These are phyloP conservation scores for Trichogramma dendrolimi DNA, from an alignment of 2,888 invertebrate genomes.

Conservation along the genomic window DNA sequence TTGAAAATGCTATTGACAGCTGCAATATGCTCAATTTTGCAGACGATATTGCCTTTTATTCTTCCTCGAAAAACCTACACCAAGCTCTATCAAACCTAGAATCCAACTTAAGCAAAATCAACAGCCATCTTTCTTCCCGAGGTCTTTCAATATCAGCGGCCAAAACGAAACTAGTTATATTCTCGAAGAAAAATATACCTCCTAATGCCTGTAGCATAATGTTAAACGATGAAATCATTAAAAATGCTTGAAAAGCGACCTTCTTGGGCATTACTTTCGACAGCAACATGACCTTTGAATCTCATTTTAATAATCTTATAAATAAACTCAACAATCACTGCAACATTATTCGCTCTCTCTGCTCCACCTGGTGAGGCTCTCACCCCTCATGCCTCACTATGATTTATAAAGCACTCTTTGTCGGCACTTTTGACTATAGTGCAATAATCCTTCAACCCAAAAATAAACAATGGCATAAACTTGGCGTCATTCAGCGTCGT, in stretches of 20 bases:
- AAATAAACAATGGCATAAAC: too few relatives aligned
- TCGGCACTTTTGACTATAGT: background rate
- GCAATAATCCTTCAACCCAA: background rate
- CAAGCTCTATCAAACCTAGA: background rate
- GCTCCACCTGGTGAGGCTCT: conserved; percentile 1
- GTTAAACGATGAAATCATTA: background rate
- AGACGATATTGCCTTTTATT: background rate
- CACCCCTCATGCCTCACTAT: background rate
- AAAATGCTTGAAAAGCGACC: background rate
- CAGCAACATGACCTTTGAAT: background rate
- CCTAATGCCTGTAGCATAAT: background rate
- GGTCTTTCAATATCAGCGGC: background rate
- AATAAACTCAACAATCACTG: background rate
- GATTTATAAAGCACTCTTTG: background rate
- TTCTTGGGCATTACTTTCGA: conserved; percentile 1
- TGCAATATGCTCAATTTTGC: background rate
- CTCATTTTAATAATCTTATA: background rate
- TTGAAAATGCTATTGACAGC: background rate
- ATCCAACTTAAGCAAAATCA: background rate
- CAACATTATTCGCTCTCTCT: background rate
- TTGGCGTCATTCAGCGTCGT: background rate
- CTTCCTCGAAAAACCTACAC: background rate
- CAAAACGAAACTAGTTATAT: background rate
- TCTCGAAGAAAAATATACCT: background rate
- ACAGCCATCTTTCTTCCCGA: background rate